These are phyloP conservation scores for Troilus luridus DNA, from an alignment of 2,888 invertebrate species.

Conservation along the genomic window DNA sequence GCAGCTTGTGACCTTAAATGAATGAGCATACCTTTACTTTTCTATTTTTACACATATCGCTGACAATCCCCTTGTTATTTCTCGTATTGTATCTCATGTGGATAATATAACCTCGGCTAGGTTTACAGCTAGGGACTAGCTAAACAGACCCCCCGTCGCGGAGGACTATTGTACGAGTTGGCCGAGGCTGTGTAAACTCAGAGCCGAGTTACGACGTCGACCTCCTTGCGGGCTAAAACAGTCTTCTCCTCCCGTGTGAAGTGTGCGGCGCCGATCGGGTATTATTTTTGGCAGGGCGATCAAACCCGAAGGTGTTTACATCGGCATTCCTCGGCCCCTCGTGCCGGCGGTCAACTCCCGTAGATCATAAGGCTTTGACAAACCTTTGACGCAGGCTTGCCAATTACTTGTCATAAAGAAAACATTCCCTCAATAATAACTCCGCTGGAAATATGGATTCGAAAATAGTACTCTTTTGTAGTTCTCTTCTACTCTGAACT, in stretches of 20 bases:
- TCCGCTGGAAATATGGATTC: conserved; percentile 2
- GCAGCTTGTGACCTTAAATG: no score
- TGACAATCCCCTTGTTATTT: background rate
- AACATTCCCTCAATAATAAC: conserved; percentile 43
- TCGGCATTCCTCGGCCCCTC: conserved; percentile 28
- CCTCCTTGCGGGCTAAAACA: conserved; percentile 40
- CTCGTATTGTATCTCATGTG: background rate
- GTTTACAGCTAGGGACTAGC: background rate
- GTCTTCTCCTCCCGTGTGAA: conserved; percentile 42
- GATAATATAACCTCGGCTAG: background rate
- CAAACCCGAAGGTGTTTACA: conserved; percentile 54
- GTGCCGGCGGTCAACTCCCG: background rate
- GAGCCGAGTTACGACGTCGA: conserved; percentile 10
- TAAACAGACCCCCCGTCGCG: background rate
- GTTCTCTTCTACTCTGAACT: background rate
- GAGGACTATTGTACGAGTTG: background rate
- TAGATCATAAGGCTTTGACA: conserved; percentile 20
- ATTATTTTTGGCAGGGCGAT: conserved; percentile 51
- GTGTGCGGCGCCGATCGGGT: conserved; percentile 52
- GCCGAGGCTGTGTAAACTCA: conserved; percentile 37
- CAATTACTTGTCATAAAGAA: conserved; percentile 29
- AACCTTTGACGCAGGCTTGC: conserved; percentile 1
- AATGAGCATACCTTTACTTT: no score
- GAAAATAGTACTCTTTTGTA: conserved; percentile 18
- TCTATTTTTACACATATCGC: background rate